These are phyloP conservation scores for Eupithecia vulgata DNA, from an alignment of 2,888 invertebrate genomes.

Conservation along the genomic window DNA sequence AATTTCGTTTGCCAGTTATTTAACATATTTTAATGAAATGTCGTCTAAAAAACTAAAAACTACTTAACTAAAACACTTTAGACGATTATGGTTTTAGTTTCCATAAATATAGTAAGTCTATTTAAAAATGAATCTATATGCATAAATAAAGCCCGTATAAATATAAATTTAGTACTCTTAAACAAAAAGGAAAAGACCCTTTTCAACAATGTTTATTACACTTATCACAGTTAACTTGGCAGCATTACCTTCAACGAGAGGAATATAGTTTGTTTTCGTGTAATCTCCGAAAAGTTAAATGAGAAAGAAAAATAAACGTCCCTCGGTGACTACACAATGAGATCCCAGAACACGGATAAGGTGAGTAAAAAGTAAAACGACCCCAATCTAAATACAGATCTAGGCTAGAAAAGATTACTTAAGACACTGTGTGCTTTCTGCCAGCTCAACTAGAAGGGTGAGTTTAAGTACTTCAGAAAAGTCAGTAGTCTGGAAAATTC, in stretches of 20 bases:
- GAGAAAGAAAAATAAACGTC: conserved; percentile 32
- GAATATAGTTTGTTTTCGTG: conserved; percentile 36
- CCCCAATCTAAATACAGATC: conserved; percentile 44
- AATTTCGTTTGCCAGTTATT: too few relatives aligned
- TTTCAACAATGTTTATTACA: conserved; percentile 20
- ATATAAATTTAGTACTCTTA: background rate
- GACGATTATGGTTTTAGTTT: too few relatives aligned
- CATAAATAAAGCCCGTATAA: background rate
- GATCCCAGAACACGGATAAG: conserved; percentile 27
- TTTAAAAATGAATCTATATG: too few relatives aligned
- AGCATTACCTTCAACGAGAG: conserved; percentile 28
- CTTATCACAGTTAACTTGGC: conserved; percentile 27
- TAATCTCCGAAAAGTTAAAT: conserved; percentile 41
- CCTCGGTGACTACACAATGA: conserved; percentile 37
- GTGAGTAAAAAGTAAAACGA: conserved; percentile 39
- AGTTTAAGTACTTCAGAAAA: conserved; percentile 18
- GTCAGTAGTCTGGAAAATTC: conserved; percentile 15
- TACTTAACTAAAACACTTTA: too few relatives aligned
- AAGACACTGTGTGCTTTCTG: conserved; percentile 32
- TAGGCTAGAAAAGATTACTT: conserved; percentile 36
- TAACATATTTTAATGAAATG: too few relatives aligned
- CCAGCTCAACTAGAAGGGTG: conserved; percentile 10
- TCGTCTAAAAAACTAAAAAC: too few relatives aligned
- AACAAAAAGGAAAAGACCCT: conserved; percentile 16
- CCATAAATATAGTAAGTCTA: too few relatives aligned